Evolutionary conservation across 2,797 vertebrate species (phyloP).

Genomic region (Oophaga sylvatica): DNA sequence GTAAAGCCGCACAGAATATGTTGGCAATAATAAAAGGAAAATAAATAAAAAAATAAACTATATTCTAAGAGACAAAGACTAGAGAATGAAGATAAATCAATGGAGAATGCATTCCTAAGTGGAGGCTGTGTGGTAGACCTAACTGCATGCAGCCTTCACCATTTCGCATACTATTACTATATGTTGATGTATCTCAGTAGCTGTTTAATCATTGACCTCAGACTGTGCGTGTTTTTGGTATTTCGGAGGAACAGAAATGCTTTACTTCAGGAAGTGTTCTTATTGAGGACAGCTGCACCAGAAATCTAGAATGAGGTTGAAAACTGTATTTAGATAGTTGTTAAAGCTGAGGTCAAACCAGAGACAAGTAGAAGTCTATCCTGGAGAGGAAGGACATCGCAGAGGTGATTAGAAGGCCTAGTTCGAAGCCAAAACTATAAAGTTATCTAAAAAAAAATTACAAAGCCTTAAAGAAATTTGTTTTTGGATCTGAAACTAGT

Average conservation of each 20-base stretch:
- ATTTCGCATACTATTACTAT: conserved; percentile 6
- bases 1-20: too few species aligned
- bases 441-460: too few species aligned
- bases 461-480: too few species aligned
- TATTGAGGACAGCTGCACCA: conserved; percentile 11
- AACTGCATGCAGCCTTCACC: not conserved
- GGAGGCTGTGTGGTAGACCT: not conserved
- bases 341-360: conserved; percentile 9
- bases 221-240: conserved; percentile 5
- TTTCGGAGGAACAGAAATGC: conserved; percentile 4
- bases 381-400: not conserved
- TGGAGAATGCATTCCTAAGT: not conserved
- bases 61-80: not conserved
- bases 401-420: not conserved
- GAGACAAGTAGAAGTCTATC: not conserved
- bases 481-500: too few species aligned
- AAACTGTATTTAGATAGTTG: not conserved
- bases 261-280: not conserved
- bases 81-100: not conserved
- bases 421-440: not conserved
- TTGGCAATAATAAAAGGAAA: too few species aligned
- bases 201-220: conserved; percentile 11
- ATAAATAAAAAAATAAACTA: not conserved
- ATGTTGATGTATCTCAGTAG: conserved; percentile 11
- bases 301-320: conserved; percentile 6